Percentiles rank a stretch among this genome's conserved stretches.
Conservation (phyloP, 2,113 vertebrate species). For the Amazona guildingii region DNA sequence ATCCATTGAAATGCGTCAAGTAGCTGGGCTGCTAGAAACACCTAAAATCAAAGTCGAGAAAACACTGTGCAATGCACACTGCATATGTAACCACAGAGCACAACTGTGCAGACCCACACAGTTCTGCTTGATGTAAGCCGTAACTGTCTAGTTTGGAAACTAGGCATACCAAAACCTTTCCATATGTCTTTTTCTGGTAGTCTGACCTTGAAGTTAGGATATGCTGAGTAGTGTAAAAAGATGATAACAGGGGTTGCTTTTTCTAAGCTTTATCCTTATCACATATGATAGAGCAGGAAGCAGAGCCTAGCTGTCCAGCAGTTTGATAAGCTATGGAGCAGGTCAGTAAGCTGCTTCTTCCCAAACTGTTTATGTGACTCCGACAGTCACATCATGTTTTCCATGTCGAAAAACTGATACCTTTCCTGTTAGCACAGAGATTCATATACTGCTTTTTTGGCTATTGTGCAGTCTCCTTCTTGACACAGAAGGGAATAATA, state of each 20-base stretch:
- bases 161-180: neutral
- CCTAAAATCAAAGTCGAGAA: neutral
- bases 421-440: neutral
- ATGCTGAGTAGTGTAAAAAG: neutral
- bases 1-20: neutral
- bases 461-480: neutral
- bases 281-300: neutral
- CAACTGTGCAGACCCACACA: no score
- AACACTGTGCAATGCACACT: accelerated
- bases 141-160: neutral
- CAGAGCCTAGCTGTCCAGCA: neutral
- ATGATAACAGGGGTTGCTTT: neutral
- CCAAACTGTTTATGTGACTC: neutral
- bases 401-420: neutral
- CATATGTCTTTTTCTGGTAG: neutral
- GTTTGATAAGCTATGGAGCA: neutral
- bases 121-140: neutral
- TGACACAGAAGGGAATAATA: neutral
- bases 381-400: neutral
- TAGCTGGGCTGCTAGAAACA: neutral
- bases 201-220: neutral
- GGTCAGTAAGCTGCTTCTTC: neutral
- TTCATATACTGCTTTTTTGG: neutral
- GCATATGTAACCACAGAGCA: accelerated
- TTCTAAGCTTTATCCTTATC: neutral